These are phyloP conservation scores for Drosophila navojoa DNA, from an alignment of 1,140 invertebrate genomes.

Conservation along the genomic window DNA sequence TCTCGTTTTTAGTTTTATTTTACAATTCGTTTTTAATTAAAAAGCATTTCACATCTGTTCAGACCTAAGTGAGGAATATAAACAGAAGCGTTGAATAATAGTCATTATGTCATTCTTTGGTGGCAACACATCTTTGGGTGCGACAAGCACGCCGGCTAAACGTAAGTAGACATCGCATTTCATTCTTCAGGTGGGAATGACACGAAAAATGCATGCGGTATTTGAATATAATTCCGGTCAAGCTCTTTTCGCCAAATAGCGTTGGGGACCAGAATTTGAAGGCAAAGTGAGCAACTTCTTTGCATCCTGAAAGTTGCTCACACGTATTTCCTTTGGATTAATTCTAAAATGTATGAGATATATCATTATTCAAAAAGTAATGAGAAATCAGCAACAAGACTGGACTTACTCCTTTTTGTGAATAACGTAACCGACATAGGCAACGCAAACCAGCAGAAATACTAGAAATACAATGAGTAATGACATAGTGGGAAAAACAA, in stretches of 20 bases:
- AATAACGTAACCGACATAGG: slow-evolving; percentile 54
- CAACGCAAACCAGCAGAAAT: slow-evolving; percentile 29
- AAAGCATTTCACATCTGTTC: neutral
- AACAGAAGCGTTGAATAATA: neutral
- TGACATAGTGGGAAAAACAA: slow-evolving; percentile 6
- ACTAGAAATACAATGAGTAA: slow-evolving; percentile 32
- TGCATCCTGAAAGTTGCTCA: slow-evolving; percentile 54
- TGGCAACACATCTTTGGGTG: slow-evolving; percentile 74
- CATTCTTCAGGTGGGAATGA: slow-evolving; percentile 22
- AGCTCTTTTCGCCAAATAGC: slow-evolving; percentile 63
- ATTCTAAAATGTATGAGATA: slow-evolving; percentile 39
- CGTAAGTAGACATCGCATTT: slow-evolving; percentile 51
- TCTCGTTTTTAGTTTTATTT: slow-evolving; percentile 39
- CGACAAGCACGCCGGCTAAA: slow-evolving; percentile 81
- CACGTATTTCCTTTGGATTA: slow-evolving; percentile 55
- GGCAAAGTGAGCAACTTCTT: slow-evolving; percentile 50
- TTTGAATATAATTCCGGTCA: slow-evolving; percentile 20
- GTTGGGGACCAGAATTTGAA: slow-evolving; percentile 24
- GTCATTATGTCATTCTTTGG: slow-evolving; percentile 76
- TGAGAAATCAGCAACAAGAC: neutral
- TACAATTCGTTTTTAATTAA: slow-evolving; percentile 28
- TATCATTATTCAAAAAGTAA: neutral
- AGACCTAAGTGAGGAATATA: neutral
- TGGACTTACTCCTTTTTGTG: slow-evolving; percentile 56
- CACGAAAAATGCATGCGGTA: neutral